Evolutionary conservation across 2,797 vertebrate genomes (phyloP).

Genomic region (Paedocypris micromegethes): DNA sequence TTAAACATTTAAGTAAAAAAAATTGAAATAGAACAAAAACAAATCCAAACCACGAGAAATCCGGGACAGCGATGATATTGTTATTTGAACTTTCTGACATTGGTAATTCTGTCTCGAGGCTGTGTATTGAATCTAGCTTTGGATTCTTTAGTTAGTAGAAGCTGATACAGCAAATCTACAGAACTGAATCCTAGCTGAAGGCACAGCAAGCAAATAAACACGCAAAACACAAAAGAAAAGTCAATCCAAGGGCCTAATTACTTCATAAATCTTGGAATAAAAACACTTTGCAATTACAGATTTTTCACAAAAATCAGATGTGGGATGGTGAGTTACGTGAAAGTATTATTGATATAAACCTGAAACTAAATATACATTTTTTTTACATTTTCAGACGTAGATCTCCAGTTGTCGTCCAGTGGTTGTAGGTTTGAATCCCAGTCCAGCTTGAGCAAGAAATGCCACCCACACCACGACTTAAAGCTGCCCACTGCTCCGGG

Average conservation of each 20-base stretch:
- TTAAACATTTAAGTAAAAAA: conserved; percentile 10
- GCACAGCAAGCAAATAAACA: conserved; percentile 36
- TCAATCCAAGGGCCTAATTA: conserved; percentile 50
- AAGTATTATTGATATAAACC: too few species aligned
- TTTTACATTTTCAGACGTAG: too few species aligned
- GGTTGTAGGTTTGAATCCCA: too few species aligned
- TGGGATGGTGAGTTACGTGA: too few species aligned
- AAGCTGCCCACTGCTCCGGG: too few species aligned
- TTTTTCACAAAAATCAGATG: too few species aligned
- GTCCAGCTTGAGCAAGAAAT: too few species aligned
- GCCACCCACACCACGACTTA: too few species aligned
- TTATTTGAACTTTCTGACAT: conserved; percentile 28
- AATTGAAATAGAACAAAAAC: neutral
- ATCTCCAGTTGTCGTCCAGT: too few species aligned
- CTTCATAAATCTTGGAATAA: conserved; percentile 42
- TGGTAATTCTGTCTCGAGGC: conserved; percentile 23
- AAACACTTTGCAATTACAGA: too few species aligned
- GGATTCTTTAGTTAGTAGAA: conserved; percentile 17
- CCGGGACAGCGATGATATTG: neutral
- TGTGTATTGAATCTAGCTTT: conserved; percentile 24
- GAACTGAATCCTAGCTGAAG: conserved; percentile 35
- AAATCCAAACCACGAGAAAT: conserved; percentile 19
- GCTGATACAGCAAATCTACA: conserved; percentile 41
- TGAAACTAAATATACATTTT: too few species aligned
- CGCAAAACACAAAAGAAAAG: conserved; percentile 35